These are phyloP conservation scores for Zonotrichia albicollis DNA, from an alignment of 2,797 vertebrate species.

Conservation along the genomic window DNA sequence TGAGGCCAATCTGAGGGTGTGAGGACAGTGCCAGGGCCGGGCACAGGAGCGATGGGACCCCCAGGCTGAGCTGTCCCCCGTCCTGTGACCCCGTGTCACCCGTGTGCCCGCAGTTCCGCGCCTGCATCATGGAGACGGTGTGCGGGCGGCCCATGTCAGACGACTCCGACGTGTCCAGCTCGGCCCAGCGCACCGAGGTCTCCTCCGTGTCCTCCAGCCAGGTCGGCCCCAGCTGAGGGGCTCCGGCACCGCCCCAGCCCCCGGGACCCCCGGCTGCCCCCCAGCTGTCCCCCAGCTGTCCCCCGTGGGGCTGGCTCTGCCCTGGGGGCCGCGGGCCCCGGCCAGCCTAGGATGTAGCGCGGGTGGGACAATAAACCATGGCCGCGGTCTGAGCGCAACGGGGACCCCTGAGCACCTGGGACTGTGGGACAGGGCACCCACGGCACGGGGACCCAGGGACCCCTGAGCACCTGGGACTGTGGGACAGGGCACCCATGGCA, in stretches of 20 bases:
- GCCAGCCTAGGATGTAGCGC: constrained; percentile 6
- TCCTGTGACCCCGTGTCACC: background rate
- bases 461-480: too few relatives aligned
- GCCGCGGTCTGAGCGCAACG: background rate
- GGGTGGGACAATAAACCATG: constrained; percentile 31
- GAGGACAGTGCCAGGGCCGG: background rate
- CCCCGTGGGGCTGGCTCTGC: background rate
- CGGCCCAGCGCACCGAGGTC: constrained; percentile 77
- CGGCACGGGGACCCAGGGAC: rapidly evolving
- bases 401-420: background rate
- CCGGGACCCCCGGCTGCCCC: background rate
- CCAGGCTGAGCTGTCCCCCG: background rate
- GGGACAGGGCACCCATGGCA: background rate
- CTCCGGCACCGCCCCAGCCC: background rate
- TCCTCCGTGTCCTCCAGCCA: constrained; percentile 79
- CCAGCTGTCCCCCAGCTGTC: background rate
- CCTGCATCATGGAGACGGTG: constrained; percentile 84
- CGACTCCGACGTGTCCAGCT: constrained; percentile 73
- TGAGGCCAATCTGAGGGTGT: background rate
- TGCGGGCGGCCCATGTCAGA: constrained; percentile 80
- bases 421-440: background rate
- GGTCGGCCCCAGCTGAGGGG: constrained; percentile 72
- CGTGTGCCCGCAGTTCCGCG: constrained; percentile 73
- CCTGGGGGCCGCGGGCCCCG: background rate
- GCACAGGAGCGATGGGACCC: background rate